Evolutionary conservation across 2,888 invertebrate species (phyloP).

Genomic region (Diarsia dahlii): DNA sequence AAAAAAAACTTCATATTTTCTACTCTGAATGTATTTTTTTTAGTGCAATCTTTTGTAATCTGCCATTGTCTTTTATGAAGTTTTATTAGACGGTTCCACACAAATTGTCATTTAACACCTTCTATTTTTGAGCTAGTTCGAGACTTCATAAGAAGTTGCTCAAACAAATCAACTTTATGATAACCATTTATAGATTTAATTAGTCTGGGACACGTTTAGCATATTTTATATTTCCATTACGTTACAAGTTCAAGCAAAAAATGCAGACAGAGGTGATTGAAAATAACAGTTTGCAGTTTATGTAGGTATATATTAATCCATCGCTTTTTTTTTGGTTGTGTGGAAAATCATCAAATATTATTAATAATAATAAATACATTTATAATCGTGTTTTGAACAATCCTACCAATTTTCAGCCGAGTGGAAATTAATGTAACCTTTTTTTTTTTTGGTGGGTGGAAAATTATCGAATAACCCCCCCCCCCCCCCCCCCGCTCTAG

Average conservation of each 20-base stretch:
- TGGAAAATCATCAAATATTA: too few species aligned
- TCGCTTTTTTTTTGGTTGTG: too few species aligned
- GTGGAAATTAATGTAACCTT: too few species aligned
- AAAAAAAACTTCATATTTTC: background rate
- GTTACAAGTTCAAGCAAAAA: background rate
- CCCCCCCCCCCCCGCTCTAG: too few species aligned
- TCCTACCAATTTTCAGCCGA: too few species aligned
- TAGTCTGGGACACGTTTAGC: background rate
- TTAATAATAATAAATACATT: too few species aligned
- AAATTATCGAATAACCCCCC: too few species aligned
- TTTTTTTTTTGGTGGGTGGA: too few species aligned
- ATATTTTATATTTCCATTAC: background rate
- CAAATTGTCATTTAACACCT: background rate
- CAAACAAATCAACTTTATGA: conserved; percentile 6
- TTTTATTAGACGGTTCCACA: background rate
- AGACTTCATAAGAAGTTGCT: background rate
- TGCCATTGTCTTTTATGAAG: background rate
- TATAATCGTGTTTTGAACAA: too few species aligned
- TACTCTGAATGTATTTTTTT: background rate
- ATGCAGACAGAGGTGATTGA: background rate
- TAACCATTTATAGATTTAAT: background rate
- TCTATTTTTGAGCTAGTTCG: background rate
- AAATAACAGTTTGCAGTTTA: background rate
- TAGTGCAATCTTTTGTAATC: background rate
- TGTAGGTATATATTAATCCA: background rate